These are phyloP conservation scores for Ceratotherium simum DNA, from an alignment of 2,113 vertebrate genomes.

Conservation along the genomic window DNA sequence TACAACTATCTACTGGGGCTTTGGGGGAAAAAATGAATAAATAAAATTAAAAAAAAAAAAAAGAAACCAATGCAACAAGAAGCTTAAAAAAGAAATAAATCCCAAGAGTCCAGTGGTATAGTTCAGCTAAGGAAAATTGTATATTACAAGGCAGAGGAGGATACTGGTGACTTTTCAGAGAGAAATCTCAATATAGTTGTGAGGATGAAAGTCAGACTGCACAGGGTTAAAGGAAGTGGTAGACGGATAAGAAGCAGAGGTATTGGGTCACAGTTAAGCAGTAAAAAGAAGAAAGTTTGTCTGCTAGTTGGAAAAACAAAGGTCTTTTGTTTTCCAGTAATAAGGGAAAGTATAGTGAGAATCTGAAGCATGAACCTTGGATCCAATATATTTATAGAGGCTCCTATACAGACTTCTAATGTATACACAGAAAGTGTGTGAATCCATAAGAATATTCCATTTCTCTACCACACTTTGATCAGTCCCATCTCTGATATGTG, in stretches of 20 bases:
- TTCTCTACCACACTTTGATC: background rate
- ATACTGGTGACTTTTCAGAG: background rate
- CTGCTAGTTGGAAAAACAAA: background rate
- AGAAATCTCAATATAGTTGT: background rate
- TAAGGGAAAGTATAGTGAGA: background rate
- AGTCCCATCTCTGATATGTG: background rate
- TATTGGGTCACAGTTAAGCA: background rate
- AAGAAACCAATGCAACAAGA: background rate
- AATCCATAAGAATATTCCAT: background rate
- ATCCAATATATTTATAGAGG: background rate
- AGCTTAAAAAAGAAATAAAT: background rate
- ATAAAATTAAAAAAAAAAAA: too few relatives aligned
- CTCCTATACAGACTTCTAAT: background rate
- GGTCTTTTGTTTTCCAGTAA: background rate
- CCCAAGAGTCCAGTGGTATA: background rate
- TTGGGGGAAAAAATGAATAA: too few relatives aligned
- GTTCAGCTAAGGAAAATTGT: background rate
- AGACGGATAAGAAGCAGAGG: background rate
- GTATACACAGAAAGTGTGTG: fast-evolving
- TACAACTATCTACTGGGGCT: too few relatives aligned
- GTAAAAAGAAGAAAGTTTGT: background rate
- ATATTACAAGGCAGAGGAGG: background rate
- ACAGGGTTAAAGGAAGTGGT: background rate
- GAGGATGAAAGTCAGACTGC: background rate
- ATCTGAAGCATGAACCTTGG: background rate